Percentiles rank a stretch among this genome's conserved stretches.
These are phyloP conservation scores for Galendromus occidentalis DNA, from an alignment of 1,140 invertebrate genomes.

Conservation along the genomic window DNA sequence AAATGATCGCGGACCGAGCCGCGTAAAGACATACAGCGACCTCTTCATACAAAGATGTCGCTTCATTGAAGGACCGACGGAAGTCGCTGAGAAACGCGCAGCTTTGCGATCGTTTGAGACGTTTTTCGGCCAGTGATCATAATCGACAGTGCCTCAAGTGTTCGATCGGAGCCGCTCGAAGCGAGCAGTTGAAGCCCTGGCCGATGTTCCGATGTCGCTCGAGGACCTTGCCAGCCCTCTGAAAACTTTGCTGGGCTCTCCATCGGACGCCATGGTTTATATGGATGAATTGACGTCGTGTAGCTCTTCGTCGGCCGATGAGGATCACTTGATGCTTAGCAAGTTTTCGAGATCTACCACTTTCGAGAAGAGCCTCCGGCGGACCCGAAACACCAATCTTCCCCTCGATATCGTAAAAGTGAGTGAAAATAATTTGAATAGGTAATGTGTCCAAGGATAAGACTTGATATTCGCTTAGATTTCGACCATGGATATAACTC, in stretches of 20 bases:
- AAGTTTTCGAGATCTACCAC: neutral
- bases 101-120: neutral
- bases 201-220: constrained; percentile 2
- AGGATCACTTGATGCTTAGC: neutral
- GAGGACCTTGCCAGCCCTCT: constrained; percentile 9
- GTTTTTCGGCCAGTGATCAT: neutral
- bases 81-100: neutral
- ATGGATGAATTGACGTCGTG: constrained; percentile 9
- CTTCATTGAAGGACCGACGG: neutral
- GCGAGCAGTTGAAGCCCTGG: neutral
- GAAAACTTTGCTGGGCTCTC: neutral
- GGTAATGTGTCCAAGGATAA: too few relatives aligned
- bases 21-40: neutral
- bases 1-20: neutral
- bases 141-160: neutral
- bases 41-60: neutral
- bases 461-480: too few relatives aligned
- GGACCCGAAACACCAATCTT: neutral
- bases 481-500: too few relatives aligned
- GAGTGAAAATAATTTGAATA: neutral
- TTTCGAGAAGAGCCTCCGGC: neutral
- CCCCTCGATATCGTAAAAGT: constrained; percentile 4
- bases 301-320: constrained; percentile 3
- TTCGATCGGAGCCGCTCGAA: neutral
- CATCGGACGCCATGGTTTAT: neutral